Base-by-base conservation (phyloP, 2,888 invertebrate genomes). In the Sminthurinus aureus region DNA sequence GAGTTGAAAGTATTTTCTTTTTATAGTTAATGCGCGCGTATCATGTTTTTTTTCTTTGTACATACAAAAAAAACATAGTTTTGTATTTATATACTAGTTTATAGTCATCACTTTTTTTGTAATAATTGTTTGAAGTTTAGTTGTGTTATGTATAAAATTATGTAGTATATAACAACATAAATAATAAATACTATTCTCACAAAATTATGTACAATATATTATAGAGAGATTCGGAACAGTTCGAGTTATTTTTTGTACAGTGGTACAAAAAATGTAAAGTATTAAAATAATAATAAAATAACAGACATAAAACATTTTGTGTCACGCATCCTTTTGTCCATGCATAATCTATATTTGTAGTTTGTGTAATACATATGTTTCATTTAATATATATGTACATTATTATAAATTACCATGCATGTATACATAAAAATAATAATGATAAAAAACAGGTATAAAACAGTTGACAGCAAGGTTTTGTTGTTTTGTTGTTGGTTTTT, bases 381-480 rank as follows among this genome's bases (percentile, higher is more conserved):
- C 38, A 38, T 38, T 6, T 38, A 38, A 38, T 38, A 58, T 58
- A 58, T 11, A 58, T 58, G 2, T 18, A 15, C 9, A 6, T 58
- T 18, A 2, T 58, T 13, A 9, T 13, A 15, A 58, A 38, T 38
- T 38, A 38, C 38, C 1, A 38, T 38, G 6, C 38, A 38, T 38
- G 1, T n/a, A 52, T 58, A 13, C 13, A 11, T 58, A 58, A 58
- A 58, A 58, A 2, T 13, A 15, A 58, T 18, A 58, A 58, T 58
- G 9, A 58, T 6, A 58, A 58, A 58, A 58, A 13, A 9, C 58
- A 58, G 58, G 18, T 13, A 73, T n/a, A 73, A 80, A 80, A 38
- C 69, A 80, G 69, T 80, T 80, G 69, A 80, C 80, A 69, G 26
- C 67, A 80, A 80, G 73, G 38, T 71, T 71, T 51, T 80, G 38